A percentile compares a stretch with the other conserved stretches of the same genome.
Conservation (phyloP, 2,797 vertebrate genomes). For the Phoeniculus purpureus region DNA sequence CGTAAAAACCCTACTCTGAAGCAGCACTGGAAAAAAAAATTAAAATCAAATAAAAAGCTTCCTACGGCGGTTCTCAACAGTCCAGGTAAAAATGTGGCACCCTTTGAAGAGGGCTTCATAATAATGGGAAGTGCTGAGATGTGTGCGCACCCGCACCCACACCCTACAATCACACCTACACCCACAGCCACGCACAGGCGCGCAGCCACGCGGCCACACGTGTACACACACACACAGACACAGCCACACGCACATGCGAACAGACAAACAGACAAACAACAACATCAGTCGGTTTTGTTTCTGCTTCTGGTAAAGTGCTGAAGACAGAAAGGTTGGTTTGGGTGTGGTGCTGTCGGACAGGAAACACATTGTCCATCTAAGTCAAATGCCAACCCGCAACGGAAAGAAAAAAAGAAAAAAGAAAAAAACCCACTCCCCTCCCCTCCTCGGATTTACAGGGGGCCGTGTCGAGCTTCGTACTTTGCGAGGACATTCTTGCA, state of each 20-base stretch:
- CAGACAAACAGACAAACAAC: not conserved
- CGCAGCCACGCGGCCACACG: not conserved
- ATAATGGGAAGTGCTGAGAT: conserved; percentile 72
- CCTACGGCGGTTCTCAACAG: conserved; percentile 66
- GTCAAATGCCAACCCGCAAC: conserved; percentile 71
- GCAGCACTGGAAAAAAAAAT: conserved; percentile 40
- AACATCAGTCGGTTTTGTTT: conserved; percentile 68
- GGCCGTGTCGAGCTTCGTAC: conserved; percentile 91
- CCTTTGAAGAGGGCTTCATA: conserved; percentile 69
- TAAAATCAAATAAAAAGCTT: conserved; percentile 54
- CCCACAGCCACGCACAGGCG: not conserved
- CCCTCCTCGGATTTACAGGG: conserved; percentile 79
- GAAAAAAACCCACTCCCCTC: not conserved
- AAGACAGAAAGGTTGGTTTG: conserved; percentile 78
- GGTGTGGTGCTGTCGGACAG: conserved; percentile 78
- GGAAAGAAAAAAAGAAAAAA: not conserved
- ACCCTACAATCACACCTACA: not conserved
- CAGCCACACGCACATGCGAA: not conserved
- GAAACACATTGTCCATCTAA: conserved; percentile 82
- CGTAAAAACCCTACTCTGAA: conserved; percentile 48
- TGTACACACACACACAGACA: not conserved
- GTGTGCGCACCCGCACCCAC: not conserved
- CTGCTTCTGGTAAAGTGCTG: conserved; percentile 84
- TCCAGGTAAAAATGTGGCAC: conserved; percentile 80
- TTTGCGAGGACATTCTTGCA: conserved; percentile 94